Conservation (phyloP, 2,797 vertebrate species). For the Thamnophis elegans region DNA sequence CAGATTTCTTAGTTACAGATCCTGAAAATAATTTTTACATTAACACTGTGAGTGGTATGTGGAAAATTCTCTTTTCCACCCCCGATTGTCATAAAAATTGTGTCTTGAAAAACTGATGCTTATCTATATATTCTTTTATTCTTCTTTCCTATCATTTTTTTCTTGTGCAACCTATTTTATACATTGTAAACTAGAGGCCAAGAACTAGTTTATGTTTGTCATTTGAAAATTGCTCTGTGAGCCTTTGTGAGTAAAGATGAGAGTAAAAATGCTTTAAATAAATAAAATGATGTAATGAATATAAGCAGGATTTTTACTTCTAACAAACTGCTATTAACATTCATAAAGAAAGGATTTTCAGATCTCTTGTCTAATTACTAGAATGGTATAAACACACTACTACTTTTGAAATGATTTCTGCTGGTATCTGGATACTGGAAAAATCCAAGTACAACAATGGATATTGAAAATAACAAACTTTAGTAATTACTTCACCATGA, state of each 20-base stretch:
- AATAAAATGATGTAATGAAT: not conserved
- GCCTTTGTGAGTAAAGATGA: not conserved
- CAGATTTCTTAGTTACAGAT: not conserved
- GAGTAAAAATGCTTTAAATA: not conserved
- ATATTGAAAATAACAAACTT: constrained; percentile 4
- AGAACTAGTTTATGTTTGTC: not conserved
- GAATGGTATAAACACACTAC: not conserved
- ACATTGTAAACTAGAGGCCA: not conserved
- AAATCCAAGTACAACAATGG: constrained; percentile 29
- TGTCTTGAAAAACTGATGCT: not conserved
- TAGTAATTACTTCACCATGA: constrained; percentile 13
- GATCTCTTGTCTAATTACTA: not conserved
- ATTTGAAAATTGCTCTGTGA: not conserved
- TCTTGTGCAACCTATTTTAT: not conserved
- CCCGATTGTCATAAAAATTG: not conserved
- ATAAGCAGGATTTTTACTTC: not conserved
- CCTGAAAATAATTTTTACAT: not conserved
- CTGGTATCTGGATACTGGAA: constrained; percentile 22
- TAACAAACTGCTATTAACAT: not conserved
- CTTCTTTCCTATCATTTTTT: not conserved
- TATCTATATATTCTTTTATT: not conserved
- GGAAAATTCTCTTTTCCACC: not conserved
- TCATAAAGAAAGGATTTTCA: not conserved
- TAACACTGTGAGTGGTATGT: not conserved
- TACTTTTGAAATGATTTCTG: constrained; percentile 35